Evolutionary conservation across 2,113 vertebrate species (phyloP).

Genomic region (Megaceryle maxima): DNA sequence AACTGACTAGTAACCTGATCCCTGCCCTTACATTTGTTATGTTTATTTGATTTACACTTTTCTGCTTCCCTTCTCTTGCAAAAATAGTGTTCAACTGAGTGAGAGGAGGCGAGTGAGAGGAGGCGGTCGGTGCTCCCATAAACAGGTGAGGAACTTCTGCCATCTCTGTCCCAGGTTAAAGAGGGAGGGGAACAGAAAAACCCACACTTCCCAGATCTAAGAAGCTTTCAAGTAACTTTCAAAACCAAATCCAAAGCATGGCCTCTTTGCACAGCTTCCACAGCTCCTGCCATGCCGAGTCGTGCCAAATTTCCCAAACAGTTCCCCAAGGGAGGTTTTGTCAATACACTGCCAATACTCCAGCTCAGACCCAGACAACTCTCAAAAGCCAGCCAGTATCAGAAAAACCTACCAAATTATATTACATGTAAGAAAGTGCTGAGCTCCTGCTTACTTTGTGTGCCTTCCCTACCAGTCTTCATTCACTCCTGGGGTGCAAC

Average conservation of each 20-base stretch:
- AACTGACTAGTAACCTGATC: neutral
- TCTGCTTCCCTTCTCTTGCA: neutral
- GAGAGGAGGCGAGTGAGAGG: neutral
- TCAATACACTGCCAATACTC: rapidly evolving
- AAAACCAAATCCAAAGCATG: rapidly evolving
- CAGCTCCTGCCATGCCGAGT: neutral
- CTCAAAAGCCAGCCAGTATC: neutral
- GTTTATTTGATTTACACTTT: constrained; percentile 4
- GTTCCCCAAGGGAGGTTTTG: neutral
- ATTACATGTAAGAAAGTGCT: neutral
- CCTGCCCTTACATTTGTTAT: neutral
- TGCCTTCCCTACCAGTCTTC: neutral
- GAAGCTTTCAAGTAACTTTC: neutral
- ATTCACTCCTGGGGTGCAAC: neutral
- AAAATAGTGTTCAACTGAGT: neutral
- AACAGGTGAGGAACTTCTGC: constrained; percentile 5
- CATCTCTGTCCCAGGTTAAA: neutral
- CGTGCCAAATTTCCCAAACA: neutral
- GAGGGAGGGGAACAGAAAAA: neutral
- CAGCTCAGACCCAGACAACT: neutral
- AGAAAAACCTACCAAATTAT: neutral
- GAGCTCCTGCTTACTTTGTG: neutral
- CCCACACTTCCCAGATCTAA: neutral
- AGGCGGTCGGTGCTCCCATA: neutral
- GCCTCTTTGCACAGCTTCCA: neutral